These are phyloP conservation scores for Hirundichthys speculiger DNA, from an alignment of 2,113 vertebrate genomes.

Conservation along the genomic window DNA sequence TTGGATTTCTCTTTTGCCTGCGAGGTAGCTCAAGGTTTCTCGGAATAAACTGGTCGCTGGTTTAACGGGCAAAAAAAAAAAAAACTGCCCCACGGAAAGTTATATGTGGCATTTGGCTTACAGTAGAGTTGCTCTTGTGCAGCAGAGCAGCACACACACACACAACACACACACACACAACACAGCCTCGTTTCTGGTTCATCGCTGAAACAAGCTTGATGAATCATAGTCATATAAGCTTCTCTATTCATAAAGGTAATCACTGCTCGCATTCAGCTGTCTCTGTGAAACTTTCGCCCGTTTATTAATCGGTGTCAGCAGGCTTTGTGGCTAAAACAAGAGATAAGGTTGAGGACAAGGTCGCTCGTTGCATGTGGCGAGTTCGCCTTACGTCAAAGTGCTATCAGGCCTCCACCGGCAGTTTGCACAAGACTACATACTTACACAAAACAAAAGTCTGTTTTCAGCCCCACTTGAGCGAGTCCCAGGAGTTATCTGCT, in stretches of 20 bases:
- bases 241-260: conserved; percentile 1
- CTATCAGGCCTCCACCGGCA: conserved; percentile 13
- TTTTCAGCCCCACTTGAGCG: neutral
- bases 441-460: conserved; percentile 46
- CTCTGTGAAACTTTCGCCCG: neutral
- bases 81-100: too few species aligned
- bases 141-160: too few species aligned
- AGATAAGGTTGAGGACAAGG: conserved; percentile 19
- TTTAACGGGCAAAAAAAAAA: too few species aligned
- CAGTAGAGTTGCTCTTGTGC: too few species aligned
- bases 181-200: conserved; percentile 19
- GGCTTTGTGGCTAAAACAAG: neutral
- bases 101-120: too few species aligned
- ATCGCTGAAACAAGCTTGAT: conserved; percentile 7
- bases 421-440: neutral
- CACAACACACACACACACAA: conserved; percentile 1
- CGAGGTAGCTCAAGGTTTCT: too few species aligned
- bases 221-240: neutral
- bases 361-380: neutral
- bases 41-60: too few species aligned
- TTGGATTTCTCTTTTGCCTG: too few species aligned
- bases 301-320: neutral
- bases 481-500: conserved; percentile 29
- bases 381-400: conserved; percentile 14
- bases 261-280: neutral